Conservation (phyloP, 2,888 invertebrate genomes). For the Campaea margaritaria region DNA sequence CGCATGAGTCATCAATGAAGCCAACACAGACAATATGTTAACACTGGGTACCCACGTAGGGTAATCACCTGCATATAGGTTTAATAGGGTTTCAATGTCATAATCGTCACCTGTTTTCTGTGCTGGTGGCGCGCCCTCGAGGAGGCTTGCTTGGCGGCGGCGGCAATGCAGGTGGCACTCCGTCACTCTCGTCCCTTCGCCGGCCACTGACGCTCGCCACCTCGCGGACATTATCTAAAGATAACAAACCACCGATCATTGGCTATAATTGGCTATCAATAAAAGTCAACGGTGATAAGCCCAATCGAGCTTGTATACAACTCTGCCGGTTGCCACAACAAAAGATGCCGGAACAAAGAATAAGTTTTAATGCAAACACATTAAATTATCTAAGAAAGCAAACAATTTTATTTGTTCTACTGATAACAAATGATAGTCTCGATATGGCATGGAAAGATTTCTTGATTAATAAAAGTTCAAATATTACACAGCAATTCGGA, state of each 20-base stretch:
- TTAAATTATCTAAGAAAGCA: neutral
- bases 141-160: conserved; percentile 77
- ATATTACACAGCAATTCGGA: too few relatives aligned
- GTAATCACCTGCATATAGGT: too few relatives aligned
- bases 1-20: conserved; percentile 7
- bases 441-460: too few relatives aligned
- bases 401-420: neutral
- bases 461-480: too few relatives aligned
- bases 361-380: neutral
- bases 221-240: conserved; percentile 71
- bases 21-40: neutral
- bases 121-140: conserved; percentile 58
- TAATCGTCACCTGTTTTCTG: conserved; percentile 64
- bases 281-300: conserved; percentile 17
- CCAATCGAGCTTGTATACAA: conserved; percentile 22
- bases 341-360: conserved; percentile 1
- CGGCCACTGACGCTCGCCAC: conserved; percentile 65
- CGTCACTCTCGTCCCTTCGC: conserved; percentile 70
- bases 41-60: neutral
- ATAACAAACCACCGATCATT: conserved; percentile 39
- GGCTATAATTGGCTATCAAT: conserved; percentile 25
- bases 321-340: conserved; percentile 18
- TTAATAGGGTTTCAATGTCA: neutral
- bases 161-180: conserved; percentile 75
- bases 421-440: neutral